Conservation (phyloP, 2,888 invertebrate genomes). For the Rhagophthalmus giganteus region DNA sequence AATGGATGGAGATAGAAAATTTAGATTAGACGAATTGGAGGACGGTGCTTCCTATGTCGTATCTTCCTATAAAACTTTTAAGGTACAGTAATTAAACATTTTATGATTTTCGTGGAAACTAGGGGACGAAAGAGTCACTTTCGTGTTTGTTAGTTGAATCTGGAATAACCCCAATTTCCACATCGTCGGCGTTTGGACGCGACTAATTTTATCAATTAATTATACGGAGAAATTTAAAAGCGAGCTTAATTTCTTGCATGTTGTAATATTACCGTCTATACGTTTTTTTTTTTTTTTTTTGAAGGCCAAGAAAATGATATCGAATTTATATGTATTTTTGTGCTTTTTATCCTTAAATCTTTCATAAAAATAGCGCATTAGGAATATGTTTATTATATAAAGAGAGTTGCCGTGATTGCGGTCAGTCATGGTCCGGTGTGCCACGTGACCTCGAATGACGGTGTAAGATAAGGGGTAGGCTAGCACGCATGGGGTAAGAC, state of each 20-base stretch:
- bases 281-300: too few species aligned
- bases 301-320: too few species aligned
- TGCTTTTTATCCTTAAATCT: slow-evolving; percentile 20
- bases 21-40: slow-evolving; percentile 81
- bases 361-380: slow-evolving; percentile 25
- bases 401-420: slow-evolving; percentile 30
- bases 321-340: slow-evolving; percentile 12
- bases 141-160: too few species aligned
- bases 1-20: slow-evolving; percentile 86
- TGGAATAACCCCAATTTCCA: too few species aligned
- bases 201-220: too few species aligned
- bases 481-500: slow-evolving; percentile 22
- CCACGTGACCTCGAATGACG: slow-evolving; percentile 28
- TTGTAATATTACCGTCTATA: too few species aligned
- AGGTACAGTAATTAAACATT: slow-evolving; percentile 63
- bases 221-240: too few species aligned
- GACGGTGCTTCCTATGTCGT: slow-evolving; percentile 93
- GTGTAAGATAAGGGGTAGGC: slow-evolving; percentile 22
- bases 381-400: slow-evolving; percentile 16
- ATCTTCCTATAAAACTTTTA: slow-evolving; percentile 88
- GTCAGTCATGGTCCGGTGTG: slow-evolving; percentile 27
- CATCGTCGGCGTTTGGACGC: too few species aligned
- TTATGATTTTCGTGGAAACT: neutral
- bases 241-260: too few species aligned
- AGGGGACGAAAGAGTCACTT: too few species aligned